Evolutionary conservation across 2,113 vertebrate genomes (phyloP), one percentile per base, ranked within the genome.

Genomic region (Panurus biarmicus): DNA sequence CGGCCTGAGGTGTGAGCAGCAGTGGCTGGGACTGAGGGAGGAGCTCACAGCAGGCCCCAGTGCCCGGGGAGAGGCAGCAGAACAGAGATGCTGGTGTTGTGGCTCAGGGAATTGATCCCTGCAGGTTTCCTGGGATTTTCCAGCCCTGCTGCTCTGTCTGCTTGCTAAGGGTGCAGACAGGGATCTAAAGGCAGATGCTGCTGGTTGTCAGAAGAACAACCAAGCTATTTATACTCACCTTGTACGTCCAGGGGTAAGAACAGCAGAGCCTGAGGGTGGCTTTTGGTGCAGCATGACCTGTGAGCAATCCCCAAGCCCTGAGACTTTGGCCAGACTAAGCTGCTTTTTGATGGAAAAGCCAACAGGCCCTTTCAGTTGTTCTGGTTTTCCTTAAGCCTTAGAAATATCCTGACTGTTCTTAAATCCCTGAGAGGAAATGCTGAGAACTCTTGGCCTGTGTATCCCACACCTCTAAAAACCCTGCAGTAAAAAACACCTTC

Each of bases 111-210:
- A 22, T 10, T 1, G 38, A 10, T 44, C 29, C 58, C 56, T 25
- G 73, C 73, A 9, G 22, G 24, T 79, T 36, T 19, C 64, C 45
- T 36, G 81, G 86, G 80, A 47, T 84, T 90, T 95, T 77, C 80
- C 89, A 74, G 1, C 42, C 31, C 31, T 80, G 69, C 76, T 57
- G 83, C 61, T 1, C 10, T 21, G 71, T 29, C 58, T 71, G 10
- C 40, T 95, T 96, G 89, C 94, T 93, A 76, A 90, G 87, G 91
- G 66, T 91, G 71, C 85, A 67, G 77, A 61, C 36, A 18, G 84
- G 84, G 82, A 72, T 71, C 2, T 29, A 36, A 69, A 89, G 90
- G 44, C 53, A 71, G 91, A 64, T 85, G 73, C 89, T 96, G 65
- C 83, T 50, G 89, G 66, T 44, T 88, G 75, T 75, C 8, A 33